Base-by-base conservation (phyloP, 2,797 vertebrate species). In the Kryptolebias ocellatus region DNA sequence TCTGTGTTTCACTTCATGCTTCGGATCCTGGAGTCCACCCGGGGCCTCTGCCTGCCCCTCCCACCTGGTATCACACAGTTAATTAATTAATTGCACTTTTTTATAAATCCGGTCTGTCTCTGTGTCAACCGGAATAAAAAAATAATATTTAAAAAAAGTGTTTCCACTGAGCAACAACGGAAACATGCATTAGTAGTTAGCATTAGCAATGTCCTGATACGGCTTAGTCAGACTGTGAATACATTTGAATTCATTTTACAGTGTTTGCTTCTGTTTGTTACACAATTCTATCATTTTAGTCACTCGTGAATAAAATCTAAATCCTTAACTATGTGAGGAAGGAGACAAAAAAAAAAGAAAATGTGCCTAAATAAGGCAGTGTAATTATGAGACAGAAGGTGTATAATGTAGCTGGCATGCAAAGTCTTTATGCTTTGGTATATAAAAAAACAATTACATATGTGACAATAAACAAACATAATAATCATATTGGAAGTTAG, bases 1-100 rank as follows among this genome's bases (percentile, higher is more conserved):
- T 90, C 92, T 0, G 93, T 95, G 73, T 96, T 98, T 90, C 94
- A 95, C 80, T 85, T 95, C 81, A 97, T 99, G 96, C 94, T 93
- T 86, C 95, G 92, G 47, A 95, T 97, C 88, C 89, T 97, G 85
- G 95, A 97, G 89, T 96, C 97, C 69, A 92, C 93, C 27, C 91
- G 79, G 68, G 92, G 90, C 62, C 94, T 97, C 79, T 96, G 93
- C 83, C 69, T 98, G 65, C 98, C 98, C 60, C 92, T 98, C 67
- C 97, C 98, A 79, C 96, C 96, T 7, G 97, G 98, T 99, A 91
- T 86, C 84, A 16, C 28, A 3, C 37, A 61, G 51, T 59, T 14
- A 58, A 4, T 56, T 74, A 61, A 49, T 59, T 14, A 58, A 4
- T 56, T 74, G 1, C 28, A 58, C 37, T 14, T 31, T 24, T 18